Percentiles rank a stretch among this genome's conserved stretches.
phyloP scores from a whole-genome alignment of 2,797 vertebrate species.

The Mallotus villosus region DNA sequence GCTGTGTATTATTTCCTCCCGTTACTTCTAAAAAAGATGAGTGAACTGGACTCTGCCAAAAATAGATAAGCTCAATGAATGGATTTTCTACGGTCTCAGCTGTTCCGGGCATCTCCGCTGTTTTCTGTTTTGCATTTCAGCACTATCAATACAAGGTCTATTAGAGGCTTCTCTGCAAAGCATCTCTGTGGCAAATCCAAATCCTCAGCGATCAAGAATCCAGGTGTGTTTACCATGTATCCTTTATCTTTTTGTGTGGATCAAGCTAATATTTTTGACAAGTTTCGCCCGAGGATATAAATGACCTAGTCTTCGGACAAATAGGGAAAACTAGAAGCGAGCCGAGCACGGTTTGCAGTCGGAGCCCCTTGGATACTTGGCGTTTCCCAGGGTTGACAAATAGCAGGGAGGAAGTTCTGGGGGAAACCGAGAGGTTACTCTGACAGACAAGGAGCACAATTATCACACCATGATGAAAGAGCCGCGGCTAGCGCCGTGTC shows the following conservation, averaged over 20 bases:
- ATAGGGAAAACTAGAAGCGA: slow-evolving; percentile 75
- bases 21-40: slow-evolving; percentile 52
- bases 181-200: slow-evolving; percentile 34
- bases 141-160: slow-evolving; percentile 59
- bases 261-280: slow-evolving; percentile 86
- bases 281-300: slow-evolving; percentile 80
- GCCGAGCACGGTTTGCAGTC: slow-evolving; percentile 68
- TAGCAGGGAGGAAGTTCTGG: slow-evolving; percentile 78
- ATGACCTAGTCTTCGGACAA: slow-evolving; percentile 83
- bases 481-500: slow-evolving; percentile 80
- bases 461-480: slow-evolving; percentile 99
- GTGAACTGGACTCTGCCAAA: slow-evolving; percentile 53
- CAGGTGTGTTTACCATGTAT: slow-evolving; percentile 76
- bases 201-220: slow-evolving; percentile 60
- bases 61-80: slow-evolving; percentile 68
- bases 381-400: slow-evolving; percentile 88
- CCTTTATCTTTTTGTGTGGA: slow-evolving; percentile 77
- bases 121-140: slow-evolving; percentile 65
- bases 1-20: slow-evolving; percentile 57
- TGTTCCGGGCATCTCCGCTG: slow-evolving; percentile 58
- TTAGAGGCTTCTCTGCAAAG: slow-evolving; percentile 58
- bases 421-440: slow-evolving; percentile 85
- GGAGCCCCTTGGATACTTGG: slow-evolving; percentile 58
- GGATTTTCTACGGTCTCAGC: slow-evolving; percentile 62
- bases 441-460: slow-evolving; percentile 99